Evolutionary conservation across 2,113 vertebrate species (phyloP).

Genomic region (Callopanchax toddi): DNA sequence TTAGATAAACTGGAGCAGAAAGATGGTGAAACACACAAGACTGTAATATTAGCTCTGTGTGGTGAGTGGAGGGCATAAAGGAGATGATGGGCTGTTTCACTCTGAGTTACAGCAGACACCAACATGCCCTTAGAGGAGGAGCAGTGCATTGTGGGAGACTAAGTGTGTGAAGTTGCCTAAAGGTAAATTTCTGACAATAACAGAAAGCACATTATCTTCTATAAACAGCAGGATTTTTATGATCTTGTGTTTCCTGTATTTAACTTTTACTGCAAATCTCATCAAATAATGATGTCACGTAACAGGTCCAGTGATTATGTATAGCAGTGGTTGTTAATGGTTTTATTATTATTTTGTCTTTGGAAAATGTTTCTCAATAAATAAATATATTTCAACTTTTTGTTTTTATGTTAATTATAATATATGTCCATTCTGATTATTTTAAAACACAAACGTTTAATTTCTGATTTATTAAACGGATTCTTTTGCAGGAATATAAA

Average conservation of each 20-base stretch:
- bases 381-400: too few relatives aligned
- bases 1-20: constrained; percentile 53
- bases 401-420: too few relatives aligned
- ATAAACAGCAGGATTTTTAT: constrained; percentile 38
- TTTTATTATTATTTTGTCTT: too few relatives aligned
- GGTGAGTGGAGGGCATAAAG: constrained; percentile 45
- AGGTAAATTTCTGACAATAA: constrained; percentile 61
- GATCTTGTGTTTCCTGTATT: constrained; percentile 10
- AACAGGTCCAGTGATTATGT: too few relatives aligned
- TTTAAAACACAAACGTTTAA: too few relatives aligned
- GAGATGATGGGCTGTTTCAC: constrained; percentile 58
- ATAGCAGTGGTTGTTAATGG: not conserved
- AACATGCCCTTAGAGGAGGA: constrained; percentile 74
- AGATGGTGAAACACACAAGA: constrained; percentile 52
- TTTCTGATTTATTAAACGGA: too few relatives aligned
- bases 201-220: constrained; percentile 50
- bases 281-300: not conserved
- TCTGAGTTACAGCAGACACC: constrained; percentile 68
- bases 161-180: constrained; percentile 43
- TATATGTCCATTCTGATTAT: too few relatives aligned
- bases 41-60: constrained; percentile 61
- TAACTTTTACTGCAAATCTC: constrained; percentile 1
- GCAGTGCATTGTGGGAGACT: constrained; percentile 51
- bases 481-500: too few relatives aligned
- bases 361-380: too few relatives aligned